These are phyloP conservation scores for Drosophila melanosoma DNA, from an alignment of 2,888 invertebrate species.

Conservation along the genomic window DNA sequence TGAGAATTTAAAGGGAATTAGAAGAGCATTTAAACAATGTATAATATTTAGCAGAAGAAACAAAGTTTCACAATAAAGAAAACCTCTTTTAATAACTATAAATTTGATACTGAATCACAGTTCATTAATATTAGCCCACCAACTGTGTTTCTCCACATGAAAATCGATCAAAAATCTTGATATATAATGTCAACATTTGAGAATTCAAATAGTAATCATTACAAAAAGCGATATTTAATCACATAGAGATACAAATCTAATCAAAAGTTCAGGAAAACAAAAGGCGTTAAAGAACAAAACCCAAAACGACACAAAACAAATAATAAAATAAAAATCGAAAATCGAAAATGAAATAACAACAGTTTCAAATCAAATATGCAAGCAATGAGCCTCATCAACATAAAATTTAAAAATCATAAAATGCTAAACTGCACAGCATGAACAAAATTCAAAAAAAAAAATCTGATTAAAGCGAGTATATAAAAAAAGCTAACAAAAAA, in stretches of 20 bases:
- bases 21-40: background rate
- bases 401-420: conserved; percentile 81
- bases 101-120: conserved; percentile 1
- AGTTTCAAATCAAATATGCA: conserved; percentile 73
- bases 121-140: conserved; percentile 21
- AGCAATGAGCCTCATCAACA: conserved; percentile 80
- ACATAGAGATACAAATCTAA: conserved; percentile 16
- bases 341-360: conserved; percentile 19
- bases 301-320: conserved; percentile 47
- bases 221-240: conserved; percentile 22
- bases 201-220: conserved; percentile 30
- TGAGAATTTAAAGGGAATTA: background rate
- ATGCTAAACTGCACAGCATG: conserved; percentile 80
- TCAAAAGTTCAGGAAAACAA: conserved; percentile 39
- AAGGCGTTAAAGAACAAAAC: conserved; percentile 31
- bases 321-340: conserved; percentile 26
- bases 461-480: conserved; percentile 18
- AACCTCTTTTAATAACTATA: background rate
- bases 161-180: conserved; percentile 42
- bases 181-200: conserved; percentile 56
- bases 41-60: background rate
- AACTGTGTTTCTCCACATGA: conserved; percentile 33
- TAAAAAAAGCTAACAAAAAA: conserved; percentile 8
- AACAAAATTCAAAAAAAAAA: conserved; percentile 55
- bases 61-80: too few species aligned